Conservation (phyloP, 2,888 invertebrate genomes). For the Melipona beecheii region DNA sequence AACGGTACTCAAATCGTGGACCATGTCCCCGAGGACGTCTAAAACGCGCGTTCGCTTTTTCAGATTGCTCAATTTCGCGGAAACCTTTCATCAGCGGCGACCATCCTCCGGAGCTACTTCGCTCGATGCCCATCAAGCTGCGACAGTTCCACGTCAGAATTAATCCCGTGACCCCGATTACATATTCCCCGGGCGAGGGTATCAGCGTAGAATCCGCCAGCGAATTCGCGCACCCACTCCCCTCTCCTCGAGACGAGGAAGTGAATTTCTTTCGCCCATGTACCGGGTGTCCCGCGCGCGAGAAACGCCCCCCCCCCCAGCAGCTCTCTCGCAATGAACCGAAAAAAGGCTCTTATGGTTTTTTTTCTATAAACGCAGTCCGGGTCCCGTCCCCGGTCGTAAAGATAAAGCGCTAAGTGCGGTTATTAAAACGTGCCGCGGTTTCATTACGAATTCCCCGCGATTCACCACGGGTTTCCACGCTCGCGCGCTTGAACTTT, state of each 20-base stretch:
- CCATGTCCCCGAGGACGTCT: constrained; percentile 5
- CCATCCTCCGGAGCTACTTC: constrained; percentile 19
- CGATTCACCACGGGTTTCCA: constrained; percentile 16
- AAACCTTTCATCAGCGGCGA: constrained; percentile 29
- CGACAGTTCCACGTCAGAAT: constrained; percentile 26
- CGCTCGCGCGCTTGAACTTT: not conserved
- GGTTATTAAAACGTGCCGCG: constrained; percentile 60
- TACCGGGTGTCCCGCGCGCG: constrained; percentile 28
- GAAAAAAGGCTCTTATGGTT: constrained; percentile 44
- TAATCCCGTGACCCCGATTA: constrained; percentile 38
- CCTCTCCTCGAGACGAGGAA: constrained; percentile 10
- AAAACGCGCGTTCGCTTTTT: constrained; percentile 10
- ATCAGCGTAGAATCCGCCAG: constrained; percentile 13
- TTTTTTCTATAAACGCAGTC: not conserved
- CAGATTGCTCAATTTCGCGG: constrained; percentile 33
- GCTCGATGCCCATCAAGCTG: constrained; percentile 24
- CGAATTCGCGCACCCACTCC: not conserved
- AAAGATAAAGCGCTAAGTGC: constrained; percentile 58
- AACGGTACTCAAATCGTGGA: not conserved
- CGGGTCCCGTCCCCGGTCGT: not conserved
- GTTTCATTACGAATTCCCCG: constrained; percentile 60
- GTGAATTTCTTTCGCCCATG: constrained; percentile 40
- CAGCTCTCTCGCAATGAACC: constrained; percentile 6
- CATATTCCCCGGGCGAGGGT: constrained; percentile 17
- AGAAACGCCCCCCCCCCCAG: not conserved